These are phyloP conservation scores for Bombus impatiens DNA, from an alignment of 1,140 invertebrate genomes.

Conservation along the genomic window DNA sequence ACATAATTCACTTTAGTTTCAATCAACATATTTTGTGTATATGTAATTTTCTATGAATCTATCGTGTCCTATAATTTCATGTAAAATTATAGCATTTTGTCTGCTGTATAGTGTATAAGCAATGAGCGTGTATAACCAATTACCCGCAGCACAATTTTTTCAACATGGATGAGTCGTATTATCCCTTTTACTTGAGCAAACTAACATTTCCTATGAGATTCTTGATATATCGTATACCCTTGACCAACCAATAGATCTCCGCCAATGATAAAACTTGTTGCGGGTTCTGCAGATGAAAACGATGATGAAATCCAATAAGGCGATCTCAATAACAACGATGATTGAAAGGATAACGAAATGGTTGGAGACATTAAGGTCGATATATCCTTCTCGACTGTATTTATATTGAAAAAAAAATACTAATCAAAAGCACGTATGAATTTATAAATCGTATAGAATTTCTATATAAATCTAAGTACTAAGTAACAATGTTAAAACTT, in stretches of 20 bases:
- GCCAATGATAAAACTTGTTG: conserved; percentile 1
- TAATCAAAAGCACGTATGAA: neutral
- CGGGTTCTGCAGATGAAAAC: conserved; percentile 8
- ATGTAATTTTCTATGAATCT: neutral
- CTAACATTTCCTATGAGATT: conserved; percentile 5
- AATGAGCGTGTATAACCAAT: neutral
- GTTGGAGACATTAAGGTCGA: neutral
- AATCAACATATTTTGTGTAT: neutral
- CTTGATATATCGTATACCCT: neutral
- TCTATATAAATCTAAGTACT: no score
- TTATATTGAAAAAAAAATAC: neutral
- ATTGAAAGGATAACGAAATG: neutral
- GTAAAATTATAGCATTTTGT: neutral
- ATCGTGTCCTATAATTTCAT: neutral
- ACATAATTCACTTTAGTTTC: neutral
- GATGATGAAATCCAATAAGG: conserved; percentile 29
- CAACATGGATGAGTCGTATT: neutral
- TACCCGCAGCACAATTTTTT: conserved; percentile 2
- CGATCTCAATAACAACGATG: conserved; percentile 31
- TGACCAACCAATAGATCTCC: conserved; percentile 15
- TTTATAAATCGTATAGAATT: no score
- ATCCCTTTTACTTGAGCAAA: neutral
- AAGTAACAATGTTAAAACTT: neutral
- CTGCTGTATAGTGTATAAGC: neutral
- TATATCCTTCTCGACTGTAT: neutral